A percentile compares a stretch with the other conserved stretches of the same genome.
Evolutionary conservation across 2,888 invertebrate species (phyloP).

Genomic region (Perizoma flavofasciatum): DNA sequence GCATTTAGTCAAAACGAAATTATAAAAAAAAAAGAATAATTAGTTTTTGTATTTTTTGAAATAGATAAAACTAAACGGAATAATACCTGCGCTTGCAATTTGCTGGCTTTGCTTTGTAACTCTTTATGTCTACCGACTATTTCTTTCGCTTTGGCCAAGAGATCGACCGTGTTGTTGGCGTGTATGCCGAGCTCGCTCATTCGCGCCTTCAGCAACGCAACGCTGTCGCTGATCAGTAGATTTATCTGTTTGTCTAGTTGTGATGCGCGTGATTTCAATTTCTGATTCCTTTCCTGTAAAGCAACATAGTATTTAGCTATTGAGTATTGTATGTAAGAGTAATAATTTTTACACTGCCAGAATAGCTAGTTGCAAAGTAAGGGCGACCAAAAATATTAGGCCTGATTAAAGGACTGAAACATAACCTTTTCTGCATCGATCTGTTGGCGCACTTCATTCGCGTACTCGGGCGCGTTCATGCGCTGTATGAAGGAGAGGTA

Average conservation of each 20-base stretch:
- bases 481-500: conserved; percentile 92
- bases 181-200: conserved; percentile 96
- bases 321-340: too few relatives aligned
- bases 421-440: conserved; percentile 90
- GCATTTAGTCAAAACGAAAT: neutral
- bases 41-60: conserved; percentile 9
- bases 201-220: conserved; percentile 92
- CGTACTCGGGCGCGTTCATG: conserved; percentile 92
- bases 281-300: conserved; percentile 89
- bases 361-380: too few relatives aligned
- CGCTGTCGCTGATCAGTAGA: conserved; percentile 95
- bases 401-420: too few relatives aligned
- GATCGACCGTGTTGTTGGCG: conserved; percentile 92
- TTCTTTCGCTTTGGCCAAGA: conserved; percentile 94
- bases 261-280: conserved; percentile 92
- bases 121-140: conserved; percentile 97
- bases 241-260: conserved; percentile 97
- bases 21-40: conserved; percentile 8
- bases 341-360: too few relatives aligned
- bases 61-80: conserved; percentile 15
- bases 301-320: neutral
- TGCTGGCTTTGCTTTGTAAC: conserved; percentile 93
- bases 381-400: too few relatives aligned
- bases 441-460: conserved; percentile 87
- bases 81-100: conserved; percentile 91